Conservation (phyloP, 2,888 invertebrate species). For the Carcina quercana region DNA sequence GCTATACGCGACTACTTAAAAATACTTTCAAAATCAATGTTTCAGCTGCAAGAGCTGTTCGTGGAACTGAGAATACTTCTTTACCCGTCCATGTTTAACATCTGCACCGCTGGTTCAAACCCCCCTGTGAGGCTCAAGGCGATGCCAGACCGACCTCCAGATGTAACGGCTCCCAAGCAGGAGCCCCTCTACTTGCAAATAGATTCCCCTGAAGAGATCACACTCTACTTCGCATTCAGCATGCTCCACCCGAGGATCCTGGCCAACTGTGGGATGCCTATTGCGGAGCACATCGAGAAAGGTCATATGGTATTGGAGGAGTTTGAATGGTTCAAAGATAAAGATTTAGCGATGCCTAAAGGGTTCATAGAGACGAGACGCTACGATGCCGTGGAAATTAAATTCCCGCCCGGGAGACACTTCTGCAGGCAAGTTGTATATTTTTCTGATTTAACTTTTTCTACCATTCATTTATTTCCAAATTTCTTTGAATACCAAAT, state of each 20-base stretch:
- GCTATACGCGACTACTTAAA: too few species aligned
- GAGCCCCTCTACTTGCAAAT: constrained; percentile 56
- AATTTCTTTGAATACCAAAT: too few species aligned
- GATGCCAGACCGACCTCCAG: constrained; percentile 25
- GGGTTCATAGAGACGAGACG: constrained; percentile 40
- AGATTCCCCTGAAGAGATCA: constrained; percentile 42
- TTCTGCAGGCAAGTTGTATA: constrained; percentile 41
- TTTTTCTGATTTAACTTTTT: too few species aligned
- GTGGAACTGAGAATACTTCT: too few species aligned
- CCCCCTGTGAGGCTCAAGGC: constrained; percentile 35
- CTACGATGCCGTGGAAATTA: constrained; percentile 40
- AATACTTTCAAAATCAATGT: constrained; percentile 11
- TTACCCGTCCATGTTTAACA: constrained; percentile 47
- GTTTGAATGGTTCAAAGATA: constrained; percentile 53
- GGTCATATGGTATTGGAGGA: constrained; percentile 47
- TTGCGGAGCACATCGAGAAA: constrained; percentile 41
- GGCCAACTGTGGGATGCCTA: constrained; percentile 35
- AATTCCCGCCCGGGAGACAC: constrained; percentile 51
- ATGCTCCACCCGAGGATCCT: constrained; percentile 48
- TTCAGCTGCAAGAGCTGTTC: constrained; percentile 32
- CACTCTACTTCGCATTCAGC: constrained; percentile 36
- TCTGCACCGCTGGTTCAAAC: constrained; percentile 37
- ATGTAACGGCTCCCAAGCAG: constrained; percentile 40
- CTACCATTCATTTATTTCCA: not conserved
- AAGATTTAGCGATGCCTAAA: constrained; percentile 31